Evolutionary conservation across 2,888 invertebrate species (phyloP).

Genomic region (Tineola bisselliella): DNA sequence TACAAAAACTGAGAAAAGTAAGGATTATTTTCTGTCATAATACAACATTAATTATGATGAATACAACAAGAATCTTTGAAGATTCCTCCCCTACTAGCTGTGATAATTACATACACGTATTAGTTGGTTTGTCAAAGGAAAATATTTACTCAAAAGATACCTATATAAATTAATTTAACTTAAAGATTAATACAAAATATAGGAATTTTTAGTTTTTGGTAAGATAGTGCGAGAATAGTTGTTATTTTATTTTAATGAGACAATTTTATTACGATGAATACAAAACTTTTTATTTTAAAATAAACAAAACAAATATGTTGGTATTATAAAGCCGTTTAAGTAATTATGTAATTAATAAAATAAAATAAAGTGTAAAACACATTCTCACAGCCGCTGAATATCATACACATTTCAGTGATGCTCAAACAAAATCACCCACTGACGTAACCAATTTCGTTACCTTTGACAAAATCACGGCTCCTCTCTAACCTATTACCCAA

Average conservation of each 20-base stretch:
- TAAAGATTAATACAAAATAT: too few relatives aligned
- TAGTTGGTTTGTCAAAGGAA: not conserved
- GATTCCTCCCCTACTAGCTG: not conserved
- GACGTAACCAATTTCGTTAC: slow-evolving; percentile 66
- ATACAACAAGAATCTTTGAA: not conserved
- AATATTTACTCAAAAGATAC: too few relatives aligned
- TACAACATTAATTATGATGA: slow-evolving; percentile 1
- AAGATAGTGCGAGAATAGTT: too few relatives aligned
- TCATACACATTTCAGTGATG: not conserved
- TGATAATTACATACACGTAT: slow-evolving; percentile 1
- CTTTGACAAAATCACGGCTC: slow-evolving; percentile 63
- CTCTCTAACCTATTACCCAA: slow-evolving; percentile 57
- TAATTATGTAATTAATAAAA: too few relatives aligned
- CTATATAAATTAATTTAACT: too few relatives aligned
- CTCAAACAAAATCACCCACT: slow-evolving; percentile 46
- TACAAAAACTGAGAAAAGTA: not conserved
- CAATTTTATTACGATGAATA: too few relatives aligned
- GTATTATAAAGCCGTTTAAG: too few relatives aligned
- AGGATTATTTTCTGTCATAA: slow-evolving; percentile 1
- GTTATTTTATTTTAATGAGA: too few relatives aligned
- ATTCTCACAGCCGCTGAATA: not conserved
- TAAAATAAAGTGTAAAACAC: not conserved
- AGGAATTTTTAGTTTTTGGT: too few relatives aligned
- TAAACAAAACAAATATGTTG: too few relatives aligned
- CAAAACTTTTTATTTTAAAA: too few relatives aligned